Conservation (phyloP, 53 echinoderm and acorn worm species). For the Patiria pectinifera region DNA sequence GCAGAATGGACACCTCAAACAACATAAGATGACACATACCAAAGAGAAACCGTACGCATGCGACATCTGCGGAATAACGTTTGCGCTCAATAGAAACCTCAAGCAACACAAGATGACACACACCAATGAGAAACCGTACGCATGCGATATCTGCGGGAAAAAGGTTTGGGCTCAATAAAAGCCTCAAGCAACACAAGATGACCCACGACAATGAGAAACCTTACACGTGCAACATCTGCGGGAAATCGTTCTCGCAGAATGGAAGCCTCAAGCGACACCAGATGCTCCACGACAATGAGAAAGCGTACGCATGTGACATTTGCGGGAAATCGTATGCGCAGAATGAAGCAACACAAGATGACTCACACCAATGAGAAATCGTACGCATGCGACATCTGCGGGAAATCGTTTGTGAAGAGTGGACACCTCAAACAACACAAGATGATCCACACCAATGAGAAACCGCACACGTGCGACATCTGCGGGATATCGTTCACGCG, state of each 20-base stretch:
- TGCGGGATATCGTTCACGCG: constrained; percentile 49
- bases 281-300: constrained; percentile 38
- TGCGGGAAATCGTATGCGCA: not conserved
- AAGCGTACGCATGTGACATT: not conserved
- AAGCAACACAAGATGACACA: not conserved
- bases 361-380: constrained; percentile 31
- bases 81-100: not conserved
- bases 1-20: not conserved
- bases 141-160: not conserved
- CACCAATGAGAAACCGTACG: not conserved
- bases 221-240: constrained; percentile 22
- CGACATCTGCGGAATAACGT: not conserved
- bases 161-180: constrained; percentile 13
- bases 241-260: constrained; percentile 8
- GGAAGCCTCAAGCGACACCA: not conserved
- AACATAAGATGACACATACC: too few species aligned
- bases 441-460: not conserved
- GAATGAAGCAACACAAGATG: constrained; percentile 29
- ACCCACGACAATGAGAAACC: not conserved
- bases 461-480: constrained; percentile 23
- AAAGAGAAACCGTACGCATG: too few species aligned
- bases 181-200: not conserved
- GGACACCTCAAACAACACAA: constrained; percentile 25
- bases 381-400: constrained; percentile 33
- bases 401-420: constrained; percentile 10